phyloP scores from a whole-genome alignment of 2,888 invertebrate genomes.

The Hetaerina titia region DNA sequence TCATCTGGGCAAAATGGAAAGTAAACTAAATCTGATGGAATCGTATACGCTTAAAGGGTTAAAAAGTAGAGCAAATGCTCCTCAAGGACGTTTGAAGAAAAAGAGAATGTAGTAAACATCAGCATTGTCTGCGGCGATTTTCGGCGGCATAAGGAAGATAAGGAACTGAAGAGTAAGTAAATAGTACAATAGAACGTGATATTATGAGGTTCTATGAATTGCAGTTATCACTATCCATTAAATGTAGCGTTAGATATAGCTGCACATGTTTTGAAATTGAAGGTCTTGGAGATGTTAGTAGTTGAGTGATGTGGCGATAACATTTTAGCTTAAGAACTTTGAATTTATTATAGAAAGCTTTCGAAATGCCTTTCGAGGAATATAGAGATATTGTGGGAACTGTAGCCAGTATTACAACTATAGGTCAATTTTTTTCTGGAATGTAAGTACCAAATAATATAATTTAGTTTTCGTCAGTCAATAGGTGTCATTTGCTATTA shows the following conservation, averaged over 20 bases:
- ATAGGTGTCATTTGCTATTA: background rate
- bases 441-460: slow-evolving; percentile 76
- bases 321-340: background rate
- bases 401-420: slow-evolving; percentile 87
- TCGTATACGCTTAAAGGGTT: background rate
- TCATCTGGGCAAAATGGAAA: background rate
- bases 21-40: background rate
- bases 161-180: no score
- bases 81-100: slow-evolving; percentile 51
- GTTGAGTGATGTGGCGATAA: background rate
- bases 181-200: no score
- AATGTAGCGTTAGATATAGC: background rate
- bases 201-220: no score
- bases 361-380: slow-evolving; percentile 79
- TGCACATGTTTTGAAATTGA: background rate
- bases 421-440: slow-evolving; percentile 91
- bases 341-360: background rate
- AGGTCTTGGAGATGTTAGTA: background rate
- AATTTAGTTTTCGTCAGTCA: slow-evolving; percentile 21
- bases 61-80: slow-evolving; percentile 36
- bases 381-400: slow-evolving; percentile 84
- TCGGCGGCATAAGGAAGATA: background rate
- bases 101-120: slow-evolving; percentile 48
- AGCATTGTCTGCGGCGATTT: background rate
- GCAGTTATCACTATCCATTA: no score